Evolutionary conservation across 1,140 invertebrate species (phyloP), one percentile per base, ranked within the genome.

Genomic region (Zaprionus gabonicus): DNA sequence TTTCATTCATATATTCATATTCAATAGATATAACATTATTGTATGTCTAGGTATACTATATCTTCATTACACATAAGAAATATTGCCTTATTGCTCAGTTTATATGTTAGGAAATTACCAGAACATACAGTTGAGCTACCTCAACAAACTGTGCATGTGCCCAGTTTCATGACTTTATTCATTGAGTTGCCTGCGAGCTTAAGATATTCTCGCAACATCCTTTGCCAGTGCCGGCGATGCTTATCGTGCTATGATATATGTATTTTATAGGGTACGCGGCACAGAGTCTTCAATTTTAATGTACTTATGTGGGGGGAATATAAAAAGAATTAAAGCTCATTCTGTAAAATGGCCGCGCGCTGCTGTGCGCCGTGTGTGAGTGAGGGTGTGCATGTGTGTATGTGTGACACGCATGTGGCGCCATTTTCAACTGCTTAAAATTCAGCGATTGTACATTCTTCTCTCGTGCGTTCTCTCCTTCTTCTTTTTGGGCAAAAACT

Each of bases 361-460:
- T n/a, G 38, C 38, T n/a, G 4, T n/a, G 38, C 38, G 31, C 31
- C 31, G 31, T 34, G 31, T 41, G 38, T 41, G 38, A 41, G 38
- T 13, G 38, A 6, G 28, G 2, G 38, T 41, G 4, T n/a, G 15
- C n/a, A 10, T 1, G 13, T 15, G 38, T n/a, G 38, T 44, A 0
- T 46, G 41, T 46, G 41, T n/a, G n/a, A 69, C 59, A 79, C 72
- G 57, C 81, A 71, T 73, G 55, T 58, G 49, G 31, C 12, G 4
- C 31, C 38, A 73, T 80, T 46, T 57, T 62, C 44, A 74, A 80
- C 83, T 88, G 81, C 63, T 87, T 87, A 87, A 87, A 87, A 87
- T 84, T 87, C 83, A 81, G 68, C 73, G 73, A 74, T 77, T 78
- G 83, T 82, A 71, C 76, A 46, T 71, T 78, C 66, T 51, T 25